Base-by-base conservation (phyloP, 1,140 invertebrate species). In the Meloidogyne floridensis region DNA sequence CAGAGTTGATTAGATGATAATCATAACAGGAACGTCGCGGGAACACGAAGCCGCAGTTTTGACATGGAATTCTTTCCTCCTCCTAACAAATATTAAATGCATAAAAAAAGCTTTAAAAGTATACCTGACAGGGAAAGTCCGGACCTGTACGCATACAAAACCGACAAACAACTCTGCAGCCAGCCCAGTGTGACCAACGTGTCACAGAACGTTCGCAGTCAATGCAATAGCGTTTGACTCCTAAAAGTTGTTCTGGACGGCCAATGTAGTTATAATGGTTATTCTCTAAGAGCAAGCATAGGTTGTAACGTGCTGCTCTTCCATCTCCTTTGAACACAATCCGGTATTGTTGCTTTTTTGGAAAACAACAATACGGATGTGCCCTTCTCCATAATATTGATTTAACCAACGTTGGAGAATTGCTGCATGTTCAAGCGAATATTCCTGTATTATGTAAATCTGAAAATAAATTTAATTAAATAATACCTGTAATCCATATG, bases 191-290 rank as follows among this genome's bases (percentile, higher is more conserved):
- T 5, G 51, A 53, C 51, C 51, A 53, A 5, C 51, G 51, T 9
- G 51, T 53, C 4, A n/a, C n/a, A n/a, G n/a, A n/a, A n/a, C n/a
- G n/a, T n/a, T n/a, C n/a, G n/a, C n/a, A n/a, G n/a, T n/a, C n/a
- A n/a, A n/a, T n/a, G n/a, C n/a, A n/a, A n/a, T n/a, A n/a, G n/a
- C n/a, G n/a, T n/a, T n/a, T n/a, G 9, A 53, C 9, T 53, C 9
- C 9, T 5, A 53, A 53, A 53, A 53, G 51, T 75, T 56, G n/a
- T 15, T n/a, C 42, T 42, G 73, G 42, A 18, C 51, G 8, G 18
- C 51, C n/a, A 4, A 75, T 20, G 73, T 75, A 75, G 10, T 75
- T 75, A 10, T 54, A 75, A 18, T 75, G 73, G 5, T 20, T 18
- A 1, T 56, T 15, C 10, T 75, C 73, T 18, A 75, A 20, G 18